These are phyloP conservation scores for Bubo bubo DNA, from an alignment of 2,113 vertebrate genomes.

Conservation along the genomic window DNA sequence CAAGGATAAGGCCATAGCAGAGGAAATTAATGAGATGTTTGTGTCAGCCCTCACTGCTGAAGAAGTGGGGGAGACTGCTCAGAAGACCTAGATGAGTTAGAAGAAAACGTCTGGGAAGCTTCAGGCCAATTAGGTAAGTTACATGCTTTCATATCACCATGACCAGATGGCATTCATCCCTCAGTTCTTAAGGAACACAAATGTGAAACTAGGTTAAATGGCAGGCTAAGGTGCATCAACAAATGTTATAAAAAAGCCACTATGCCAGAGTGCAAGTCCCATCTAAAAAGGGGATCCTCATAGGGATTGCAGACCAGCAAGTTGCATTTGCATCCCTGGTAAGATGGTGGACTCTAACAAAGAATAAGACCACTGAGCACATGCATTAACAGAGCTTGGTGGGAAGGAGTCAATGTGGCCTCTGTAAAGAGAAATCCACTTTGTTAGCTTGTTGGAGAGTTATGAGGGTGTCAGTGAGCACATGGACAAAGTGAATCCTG, in stretches of 20 bases:
- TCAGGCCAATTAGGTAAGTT: not conserved
- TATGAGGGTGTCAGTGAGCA: not conserved
- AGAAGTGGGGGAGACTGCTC: not conserved
- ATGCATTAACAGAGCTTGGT: not conserved
- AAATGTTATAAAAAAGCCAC: not conserved
- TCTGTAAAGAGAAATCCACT: not conserved
- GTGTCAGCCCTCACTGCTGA: not conserved
- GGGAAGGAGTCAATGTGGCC: not conserved
- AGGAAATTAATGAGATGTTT: not conserved
- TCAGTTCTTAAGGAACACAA: not conserved
- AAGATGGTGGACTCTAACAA: not conserved
- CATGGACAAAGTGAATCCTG: not conserved
- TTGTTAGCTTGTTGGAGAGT: not conserved
- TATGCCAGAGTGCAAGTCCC: not conserved
- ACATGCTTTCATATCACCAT: not conserved
- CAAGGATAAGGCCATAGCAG: rapidly evolving
- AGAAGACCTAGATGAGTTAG: not conserved
- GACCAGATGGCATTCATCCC: not conserved
- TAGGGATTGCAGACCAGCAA: not conserved
- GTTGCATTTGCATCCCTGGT: not conserved
- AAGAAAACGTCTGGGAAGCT: not conserved
- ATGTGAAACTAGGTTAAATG: not conserved
- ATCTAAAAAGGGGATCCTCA: not conserved
- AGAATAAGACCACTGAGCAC: not conserved
- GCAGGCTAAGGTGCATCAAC: not conserved